Base-by-base conservation (phyloP, 2,888 invertebrate genomes). In the Rhagium mordax region DNA sequence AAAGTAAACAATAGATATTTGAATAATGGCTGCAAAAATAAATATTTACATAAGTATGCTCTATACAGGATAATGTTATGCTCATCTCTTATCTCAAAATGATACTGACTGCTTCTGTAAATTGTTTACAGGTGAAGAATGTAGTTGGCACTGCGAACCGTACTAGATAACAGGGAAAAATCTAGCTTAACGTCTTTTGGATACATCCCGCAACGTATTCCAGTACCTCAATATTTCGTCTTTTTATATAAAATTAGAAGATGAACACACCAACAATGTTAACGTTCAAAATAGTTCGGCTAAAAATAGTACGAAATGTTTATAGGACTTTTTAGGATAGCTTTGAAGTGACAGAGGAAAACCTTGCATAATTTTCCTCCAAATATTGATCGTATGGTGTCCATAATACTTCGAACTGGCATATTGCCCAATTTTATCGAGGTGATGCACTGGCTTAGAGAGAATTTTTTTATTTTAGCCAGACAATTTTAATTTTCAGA, bases 291-390 rank as follows among this genome's bases (percentile, higher is more conserved):
- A 76, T 76, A 74, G 74, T 62, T 66, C 15, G 8, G 64, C 71
- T 76, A 74, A 76, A 76, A 76, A 76, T 76, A 76, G 53, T 61
- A 20, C 21, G 49, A 57, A 66, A 68, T 74, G 74, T 74, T 74
- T 72, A 71, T 74, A 55, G 55, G 64, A 69, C 66, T 69, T 75
- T 76, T 76, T 72, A 72, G 74, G 74, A 60, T 74, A 51, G 70
- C 65, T 57, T 70, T 67, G 59, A 57, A 66, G 65, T 61, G 66
- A 73, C 72, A 65, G 65, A 51, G 47, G 16, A 55, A 61, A 18
- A 27, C 41, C 13, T 41, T 59, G 73, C 61, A 55, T 47, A 66
- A 70, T 71, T 76, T 74, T 67, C 64, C 51, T 18, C 47, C 59
- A 67, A 72, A 74, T 76, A 76, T 76, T 74, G 74, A 71, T 73